These are phyloP conservation scores for Ectemnius cavifrons DNA, from an alignment of 2,888 invertebrate species.

Conservation along the genomic window DNA sequence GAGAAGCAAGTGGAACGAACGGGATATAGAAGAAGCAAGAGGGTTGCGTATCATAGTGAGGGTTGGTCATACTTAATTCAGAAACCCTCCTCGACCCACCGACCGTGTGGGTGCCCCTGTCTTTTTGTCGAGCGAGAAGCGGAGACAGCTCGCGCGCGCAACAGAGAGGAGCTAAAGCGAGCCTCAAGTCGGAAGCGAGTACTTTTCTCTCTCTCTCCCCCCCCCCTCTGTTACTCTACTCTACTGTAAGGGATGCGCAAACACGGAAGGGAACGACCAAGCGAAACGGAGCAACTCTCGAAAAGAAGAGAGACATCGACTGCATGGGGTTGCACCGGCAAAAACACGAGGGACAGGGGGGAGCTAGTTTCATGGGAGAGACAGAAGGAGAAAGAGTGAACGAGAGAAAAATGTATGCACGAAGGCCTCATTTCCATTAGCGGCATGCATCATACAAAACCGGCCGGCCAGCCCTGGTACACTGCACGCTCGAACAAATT, in stretches of 20 bases:
- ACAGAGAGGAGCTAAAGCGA: slow-evolving; percentile 11
- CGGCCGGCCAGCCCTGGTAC: slow-evolving; percentile 16
- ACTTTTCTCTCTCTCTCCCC: no score
- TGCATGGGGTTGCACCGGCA: neutral
- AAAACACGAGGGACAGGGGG: neutral
- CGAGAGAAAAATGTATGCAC: slow-evolving; percentile 22
- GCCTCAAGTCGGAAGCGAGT: neutral
- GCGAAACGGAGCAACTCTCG: slow-evolving; percentile 8
- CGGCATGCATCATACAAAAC: slow-evolving; percentile 58
- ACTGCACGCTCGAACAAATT: slow-evolving; percentile 48
- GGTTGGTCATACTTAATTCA: slow-evolving; percentile 54
- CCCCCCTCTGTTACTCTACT: no score
- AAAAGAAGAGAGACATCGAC: neutral
- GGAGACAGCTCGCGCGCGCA: slow-evolving; percentile 15
- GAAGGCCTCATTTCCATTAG: slow-evolving; percentile 64
- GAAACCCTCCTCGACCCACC: slow-evolving; percentile 31
- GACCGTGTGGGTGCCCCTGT: slow-evolving; percentile 34
- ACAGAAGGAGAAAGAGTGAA: slow-evolving; percentile 6
- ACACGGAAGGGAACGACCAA: no score
- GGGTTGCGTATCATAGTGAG: slow-evolving; percentile 44
- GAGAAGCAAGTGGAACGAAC: neutral
- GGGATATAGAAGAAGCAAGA: slow-evolving; percentile 13
- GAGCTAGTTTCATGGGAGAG: slow-evolving; percentile 4
- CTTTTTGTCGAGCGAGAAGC: slow-evolving; percentile 35
- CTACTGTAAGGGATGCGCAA: slow-evolving; percentile 4